phyloP scores from a whole-genome alignment of 2,113 vertebrate species.

The Pteropus alecto region DNA sequence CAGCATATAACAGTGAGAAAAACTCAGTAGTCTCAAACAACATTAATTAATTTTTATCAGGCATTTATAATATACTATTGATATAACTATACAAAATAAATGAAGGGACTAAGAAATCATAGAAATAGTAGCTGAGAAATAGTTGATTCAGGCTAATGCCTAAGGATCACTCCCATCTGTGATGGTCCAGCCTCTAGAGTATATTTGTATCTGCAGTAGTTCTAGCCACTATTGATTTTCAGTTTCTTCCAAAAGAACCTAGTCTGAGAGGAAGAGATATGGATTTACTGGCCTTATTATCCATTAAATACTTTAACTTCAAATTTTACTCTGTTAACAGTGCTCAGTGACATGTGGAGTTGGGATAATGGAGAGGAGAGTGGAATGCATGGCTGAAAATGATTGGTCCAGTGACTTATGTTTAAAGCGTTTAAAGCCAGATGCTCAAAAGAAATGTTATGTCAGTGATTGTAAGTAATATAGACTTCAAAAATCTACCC shows the following conservation, averaged over 20 bases:
- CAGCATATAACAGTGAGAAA: not conserved
- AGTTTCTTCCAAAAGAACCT: not conserved
- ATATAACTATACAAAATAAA: not conserved
- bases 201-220: not conserved
- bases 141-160: not conserved
- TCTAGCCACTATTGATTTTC: not conserved
- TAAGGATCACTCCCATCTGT: not conserved
- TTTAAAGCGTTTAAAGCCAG: constrained; percentile 87
- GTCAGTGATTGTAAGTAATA: constrained; percentile 90
- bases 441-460: constrained; percentile 86
- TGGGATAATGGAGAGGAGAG: constrained; percentile 88
- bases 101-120: not conserved
- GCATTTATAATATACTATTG: not conserved
- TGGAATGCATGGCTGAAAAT: constrained; percentile 88
- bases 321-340: constrained; percentile 76
- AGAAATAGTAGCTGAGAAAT: not conserved
- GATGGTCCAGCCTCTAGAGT: not conserved
- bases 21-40: not conserved
- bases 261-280: not conserved
- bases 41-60: not conserved
- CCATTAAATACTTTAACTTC: not conserved
- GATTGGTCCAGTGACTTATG: constrained; percentile 87
- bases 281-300: not conserved
- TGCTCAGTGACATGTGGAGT: constrained; percentile 93
- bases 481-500: constrained; percentile 30